Base-by-base conservation (phyloP, 1,140 invertebrate species). In the Listronotus bonariensis region DNA sequence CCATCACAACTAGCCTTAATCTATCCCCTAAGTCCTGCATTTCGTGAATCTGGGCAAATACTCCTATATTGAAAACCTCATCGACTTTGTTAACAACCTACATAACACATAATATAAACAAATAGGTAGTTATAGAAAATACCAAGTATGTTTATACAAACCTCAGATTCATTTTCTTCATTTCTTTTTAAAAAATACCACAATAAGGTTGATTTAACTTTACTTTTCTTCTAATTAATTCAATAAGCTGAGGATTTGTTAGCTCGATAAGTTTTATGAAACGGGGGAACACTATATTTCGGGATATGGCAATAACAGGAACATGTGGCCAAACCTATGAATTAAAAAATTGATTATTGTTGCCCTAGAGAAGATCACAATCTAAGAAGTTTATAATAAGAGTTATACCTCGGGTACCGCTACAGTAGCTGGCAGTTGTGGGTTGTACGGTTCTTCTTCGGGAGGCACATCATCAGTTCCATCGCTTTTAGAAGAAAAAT, bases 211-310 rank as follows among this genome's bases (percentile, higher is more conserved):
- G 95, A 79, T 96, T 97, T 6, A 99, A 77, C 78, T 92, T 92
- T 0, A 99, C 93, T 84, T 99, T 99, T 69, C 95, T 86, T 80
- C 94, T 84, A 60, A 99, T 87, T 31, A 99, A 77, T 76, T 96
- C 90, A 73, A 98, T 94, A 43, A 99, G 81, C 48, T 87, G 81
- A 65, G 92, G 90, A 82, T 99, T 91, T 17, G 89, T 87, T 12
- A 99, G 83, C 82, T 99, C 97, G 67, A 99, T 89, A 66, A 99
- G 88, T 83, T 99, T 99, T 64, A 98, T 96, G 82, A 99, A 99
- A 73, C 93, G 87, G 41, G 97, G 98, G 83, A 99, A 99, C 1
- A 99, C 91, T 36, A 97, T 97, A 84, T 97, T 96, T 71, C 95
- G 86, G 73, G 85, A 91, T 58, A 99, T 91, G 3, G 96, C 94